These are phyloP conservation scores for Samia ricini DNA, from an alignment of 1,140 invertebrate genomes.

Conservation along the genomic window DNA sequence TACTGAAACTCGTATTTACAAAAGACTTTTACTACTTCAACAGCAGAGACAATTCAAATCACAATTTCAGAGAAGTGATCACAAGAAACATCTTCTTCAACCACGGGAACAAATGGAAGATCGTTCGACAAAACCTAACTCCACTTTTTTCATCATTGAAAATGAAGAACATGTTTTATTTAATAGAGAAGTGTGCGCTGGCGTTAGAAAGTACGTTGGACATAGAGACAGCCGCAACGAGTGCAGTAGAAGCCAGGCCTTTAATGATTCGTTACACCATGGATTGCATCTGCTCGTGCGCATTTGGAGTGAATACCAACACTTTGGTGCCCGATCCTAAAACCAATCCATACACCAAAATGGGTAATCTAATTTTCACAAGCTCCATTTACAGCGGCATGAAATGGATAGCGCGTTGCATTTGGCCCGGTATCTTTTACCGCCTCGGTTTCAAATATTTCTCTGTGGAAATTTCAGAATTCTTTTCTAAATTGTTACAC, in stretches of 20 bases:
- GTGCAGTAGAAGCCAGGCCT: constrained; percentile 50
- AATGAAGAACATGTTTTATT: constrained; percentile 77
- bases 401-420: constrained; percentile 7
- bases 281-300: constrained; percentile 77
- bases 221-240: constrained; percentile 16
- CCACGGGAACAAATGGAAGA: constrained; percentile 73
- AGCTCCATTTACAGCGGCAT: background rate
- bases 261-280: constrained; percentile 70
- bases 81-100: constrained; percentile 30
- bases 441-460: constrained; percentile 17
- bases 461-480: constrained; percentile 5
- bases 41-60: constrained; percentile 13
- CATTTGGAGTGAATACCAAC: constrained; percentile 78
- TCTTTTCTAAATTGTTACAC: constrained; percentile 21
- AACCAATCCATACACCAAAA: constrained; percentile 60
- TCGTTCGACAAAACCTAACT: constrained; percentile 75
- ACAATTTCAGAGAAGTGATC: constrained; percentile 9
- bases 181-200: constrained; percentile 53
- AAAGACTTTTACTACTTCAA: constrained; percentile 24
- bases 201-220: constrained; percentile 50
- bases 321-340: constrained; percentile 64
- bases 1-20: constrained; percentile 20
- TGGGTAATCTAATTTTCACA: constrained; percentile 51
- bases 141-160: constrained; percentile 79
- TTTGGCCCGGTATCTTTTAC: constrained; percentile 32